Conservation (phyloP, 2,797 vertebrate species). For the Amblyraja radiata region DNA sequence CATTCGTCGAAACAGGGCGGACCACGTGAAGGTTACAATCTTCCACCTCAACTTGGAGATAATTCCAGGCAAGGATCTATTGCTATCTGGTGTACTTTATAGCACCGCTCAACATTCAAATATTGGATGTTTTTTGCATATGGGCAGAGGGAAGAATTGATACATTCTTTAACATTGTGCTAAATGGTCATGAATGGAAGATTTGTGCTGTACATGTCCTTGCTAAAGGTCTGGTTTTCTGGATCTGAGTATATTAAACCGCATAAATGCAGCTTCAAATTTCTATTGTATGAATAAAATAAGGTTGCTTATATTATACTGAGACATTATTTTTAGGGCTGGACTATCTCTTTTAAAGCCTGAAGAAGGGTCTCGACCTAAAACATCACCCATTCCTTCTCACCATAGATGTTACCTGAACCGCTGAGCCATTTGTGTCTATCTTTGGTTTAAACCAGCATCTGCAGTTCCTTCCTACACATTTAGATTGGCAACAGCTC, state of each 20-base stretch:
- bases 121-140: too few relatives aligned
- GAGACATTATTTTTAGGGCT: background rate
- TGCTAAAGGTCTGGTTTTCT: background rate
- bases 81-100: slow-evolving; percentile 69
- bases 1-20: too few relatives aligned
- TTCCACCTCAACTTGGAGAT: slow-evolving; percentile 62
- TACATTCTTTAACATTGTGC: background rate
- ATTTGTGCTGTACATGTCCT: background rate
- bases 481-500: too few relatives aligned
- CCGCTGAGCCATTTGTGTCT: too few relatives aligned
- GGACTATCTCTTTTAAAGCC: background rate
- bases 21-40: too few relatives aligned
- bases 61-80: slow-evolving; percentile 80
- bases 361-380: too few relatives aligned
- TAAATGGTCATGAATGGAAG: background rate
- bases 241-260: background rate
- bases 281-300: background rate
- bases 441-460: too few relatives aligned
- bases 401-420: too few relatives aligned
- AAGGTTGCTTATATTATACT: background rate
- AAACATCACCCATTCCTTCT: too few relatives aligned
- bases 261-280: background rate
- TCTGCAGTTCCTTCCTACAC: too few relatives aligned
- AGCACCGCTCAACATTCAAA: slow-evolving; percentile 40
- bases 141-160: background rate